Conservation (phyloP, 2,797 vertebrate species). For the Mionectes olivaceus region DNA sequence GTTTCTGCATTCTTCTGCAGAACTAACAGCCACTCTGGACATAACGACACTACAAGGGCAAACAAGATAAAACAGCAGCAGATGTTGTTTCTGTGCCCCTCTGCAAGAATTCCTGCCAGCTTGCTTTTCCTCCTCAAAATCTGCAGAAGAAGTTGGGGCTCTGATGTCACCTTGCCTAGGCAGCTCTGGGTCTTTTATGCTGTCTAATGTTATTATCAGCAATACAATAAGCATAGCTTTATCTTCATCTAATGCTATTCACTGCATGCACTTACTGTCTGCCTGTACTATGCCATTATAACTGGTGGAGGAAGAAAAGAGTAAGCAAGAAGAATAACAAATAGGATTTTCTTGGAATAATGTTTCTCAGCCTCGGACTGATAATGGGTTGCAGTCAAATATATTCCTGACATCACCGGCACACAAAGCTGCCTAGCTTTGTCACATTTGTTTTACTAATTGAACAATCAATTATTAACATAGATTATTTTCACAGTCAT, state of each 20-base stretch:
- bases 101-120: constrained; percentile 4
- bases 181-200: neutral
- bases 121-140: neutral
- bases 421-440: constrained; percentile 70
- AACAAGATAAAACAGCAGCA: neutral
- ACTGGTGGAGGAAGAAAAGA: neutral
- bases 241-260: constrained; percentile 47
- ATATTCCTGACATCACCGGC: constrained; percentile 60
- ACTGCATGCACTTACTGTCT: constrained; percentile 38
- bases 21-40: neutral
- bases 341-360: constrained; percentile 44
- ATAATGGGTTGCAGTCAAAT: constrained; percentile 66
- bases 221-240: neutral
- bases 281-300: constrained; percentile 12
- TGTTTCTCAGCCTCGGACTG: constrained; percentile 56
- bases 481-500: constrained; percentile 59
- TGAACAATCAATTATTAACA: constrained; percentile 81
- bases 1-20: neutral
- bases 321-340: constrained; percentile 41
- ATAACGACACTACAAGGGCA: neutral
- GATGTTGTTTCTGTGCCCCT: neutral
- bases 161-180: constrained; percentile 9
- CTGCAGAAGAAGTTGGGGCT: neutral
- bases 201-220: constrained; percentile 3
- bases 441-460: constrained; percentile 79